phyloP scores from a whole-genome alignment of 2,113 vertebrate genomes.

The Spea multiplicata region DNA sequence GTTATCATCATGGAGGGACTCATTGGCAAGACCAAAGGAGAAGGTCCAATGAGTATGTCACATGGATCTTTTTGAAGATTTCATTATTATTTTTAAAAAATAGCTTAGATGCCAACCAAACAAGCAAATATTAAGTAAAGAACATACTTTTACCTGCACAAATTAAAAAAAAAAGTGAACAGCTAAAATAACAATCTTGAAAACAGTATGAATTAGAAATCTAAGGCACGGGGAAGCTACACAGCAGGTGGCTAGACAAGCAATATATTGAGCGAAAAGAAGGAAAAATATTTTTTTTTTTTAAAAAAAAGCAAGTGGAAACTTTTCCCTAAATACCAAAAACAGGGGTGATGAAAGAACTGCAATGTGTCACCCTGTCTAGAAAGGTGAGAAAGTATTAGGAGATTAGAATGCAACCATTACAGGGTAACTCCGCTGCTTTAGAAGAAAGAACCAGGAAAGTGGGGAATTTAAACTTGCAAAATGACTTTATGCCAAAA shows the following conservation, averaged over 20 bases:
- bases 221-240: neutral
- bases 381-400: conserved; percentile 48
- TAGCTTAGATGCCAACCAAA: neutral
- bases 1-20: conserved; percentile 28
- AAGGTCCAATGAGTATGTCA: conserved; percentile 7
- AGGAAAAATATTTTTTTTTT: conserved; percentile 23
- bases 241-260: conserved; percentile 38
- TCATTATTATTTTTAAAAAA: conserved; percentile 7
- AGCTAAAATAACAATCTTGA: neutral
- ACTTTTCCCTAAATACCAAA: conserved; percentile 39
- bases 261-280: conserved; percentile 19
- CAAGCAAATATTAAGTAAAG: neutral
- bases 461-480: conserved; percentile 22
- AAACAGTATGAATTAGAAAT: neutral
- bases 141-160: neutral
- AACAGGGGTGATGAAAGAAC: conserved; percentile 42
- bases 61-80: neutral
- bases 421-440: conserved; percentile 21
- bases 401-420: conserved; percentile 41
- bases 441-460: conserved; percentile 26
- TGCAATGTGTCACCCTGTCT: conserved; percentile 42
- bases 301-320: conserved; percentile 38
- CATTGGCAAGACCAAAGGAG: conserved; percentile 17
- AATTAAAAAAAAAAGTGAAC: neutral
- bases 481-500: conserved; percentile 9